Evolutionary conservation across 2,888 invertebrate genomes (phyloP).

Genomic region (Agriopis marginaria): DNA sequence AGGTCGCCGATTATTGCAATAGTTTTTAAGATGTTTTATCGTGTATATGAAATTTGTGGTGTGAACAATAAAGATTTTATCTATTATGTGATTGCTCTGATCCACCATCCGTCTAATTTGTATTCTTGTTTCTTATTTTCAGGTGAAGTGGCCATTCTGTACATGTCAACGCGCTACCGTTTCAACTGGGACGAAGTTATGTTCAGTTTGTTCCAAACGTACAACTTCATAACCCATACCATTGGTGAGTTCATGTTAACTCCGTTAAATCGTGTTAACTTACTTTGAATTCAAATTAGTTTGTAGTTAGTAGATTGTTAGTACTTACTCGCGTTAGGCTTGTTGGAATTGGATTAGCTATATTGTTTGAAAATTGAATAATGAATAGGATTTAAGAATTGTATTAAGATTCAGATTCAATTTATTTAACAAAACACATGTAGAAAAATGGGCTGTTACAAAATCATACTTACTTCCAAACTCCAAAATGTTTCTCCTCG

Average conservation of each 20-base stretch:
- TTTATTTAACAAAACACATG: too few species aligned
- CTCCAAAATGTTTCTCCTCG: too few species aligned
- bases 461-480: too few species aligned
- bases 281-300: conserved; percentile 18
- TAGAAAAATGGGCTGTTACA: too few species aligned
- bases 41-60: too few species aligned
- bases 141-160: conserved; percentile 78
- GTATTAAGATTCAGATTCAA: too few species aligned
- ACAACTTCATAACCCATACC: conserved; percentile 75
- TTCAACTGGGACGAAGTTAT: conserved; percentile 80
- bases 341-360: not conserved
- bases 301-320: conserved; percentile 13
- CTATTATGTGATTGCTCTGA: too few species aligned
- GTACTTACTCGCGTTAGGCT: not conserved
- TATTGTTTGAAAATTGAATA: too few species aligned
- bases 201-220: conserved; percentile 78
- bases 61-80: too few species aligned
- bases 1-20: too few species aligned
- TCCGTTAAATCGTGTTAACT: conserved; percentile 14
- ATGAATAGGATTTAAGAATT: too few species aligned
- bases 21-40: too few species aligned
- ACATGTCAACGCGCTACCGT: conserved; percentile 74
- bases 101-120: not conserved
- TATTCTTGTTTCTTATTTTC: conserved; percentile 45
- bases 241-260: conserved; percentile 36